phyloP scores from a whole-genome alignment of 2,113 vertebrate genomes.

The Lichenostomus cassidix region DNA sequence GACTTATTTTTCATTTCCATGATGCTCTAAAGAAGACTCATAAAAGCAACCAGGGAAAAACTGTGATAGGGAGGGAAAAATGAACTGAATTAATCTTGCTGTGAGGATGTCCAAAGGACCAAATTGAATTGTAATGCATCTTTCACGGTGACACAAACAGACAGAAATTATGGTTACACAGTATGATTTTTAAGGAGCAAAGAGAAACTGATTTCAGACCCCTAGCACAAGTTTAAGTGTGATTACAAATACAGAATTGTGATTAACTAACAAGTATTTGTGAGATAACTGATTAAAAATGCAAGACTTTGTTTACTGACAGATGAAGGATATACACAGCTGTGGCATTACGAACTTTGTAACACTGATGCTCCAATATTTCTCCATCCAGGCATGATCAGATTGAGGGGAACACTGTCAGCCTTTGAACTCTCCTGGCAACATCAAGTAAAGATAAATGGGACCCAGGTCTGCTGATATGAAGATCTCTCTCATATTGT shows the following conservation, averaged over 20 bases:
- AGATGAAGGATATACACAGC: not conserved
- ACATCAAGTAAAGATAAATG: not conserved
- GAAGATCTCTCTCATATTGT: not conserved
- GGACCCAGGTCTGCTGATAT: not conserved
- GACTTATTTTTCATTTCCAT: not conserved
- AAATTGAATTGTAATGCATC: not conserved
- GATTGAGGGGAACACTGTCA: not conserved
- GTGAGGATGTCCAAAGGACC: not conserved
- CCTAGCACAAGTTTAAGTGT: not conserved
- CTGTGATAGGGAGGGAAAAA: not conserved
- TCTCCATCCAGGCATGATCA: not conserved
- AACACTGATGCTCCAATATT: not conserved
- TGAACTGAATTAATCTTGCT: not conserved
- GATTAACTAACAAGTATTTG: not conserved
- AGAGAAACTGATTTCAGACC: not conserved
- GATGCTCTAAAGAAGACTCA: not conserved
- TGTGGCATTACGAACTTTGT: not conserved
- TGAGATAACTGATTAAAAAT: not conserved
- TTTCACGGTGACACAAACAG: not conserved
- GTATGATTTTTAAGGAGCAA: not conserved
- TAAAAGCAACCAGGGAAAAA: not conserved
- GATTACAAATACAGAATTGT: not conserved
- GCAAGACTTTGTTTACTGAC: not conserved
- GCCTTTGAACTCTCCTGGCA: not conserved
- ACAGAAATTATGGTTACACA: not conserved